Percentiles rank a stretch among this genome's conserved stretches.
These are phyloP conservation scores for Leptinotarsa rubiginosa DNA, from an alignment of 2,888 invertebrate species.

Conservation along the genomic window DNA sequence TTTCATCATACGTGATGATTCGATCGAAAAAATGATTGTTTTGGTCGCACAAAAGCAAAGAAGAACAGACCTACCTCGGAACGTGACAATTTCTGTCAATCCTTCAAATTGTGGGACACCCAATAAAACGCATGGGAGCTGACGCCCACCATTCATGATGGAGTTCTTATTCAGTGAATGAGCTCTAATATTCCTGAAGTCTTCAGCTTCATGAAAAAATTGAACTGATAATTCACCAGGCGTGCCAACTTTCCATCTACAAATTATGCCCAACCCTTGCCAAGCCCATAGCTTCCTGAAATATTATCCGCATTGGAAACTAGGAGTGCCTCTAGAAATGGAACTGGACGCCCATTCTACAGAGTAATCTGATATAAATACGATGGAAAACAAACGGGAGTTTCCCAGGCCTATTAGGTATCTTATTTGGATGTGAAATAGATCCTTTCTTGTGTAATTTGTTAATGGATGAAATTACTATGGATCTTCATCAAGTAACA, in stretches of 20 bases:
- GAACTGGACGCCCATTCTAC: neutral
- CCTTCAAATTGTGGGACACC: too few species aligned
- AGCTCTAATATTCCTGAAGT: too few species aligned
- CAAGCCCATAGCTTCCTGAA: neutral
- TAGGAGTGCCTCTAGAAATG: neutral
- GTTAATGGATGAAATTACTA: neutral
- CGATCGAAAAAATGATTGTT: too few species aligned
- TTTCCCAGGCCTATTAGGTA: neutral
- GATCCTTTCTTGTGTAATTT: neutral
- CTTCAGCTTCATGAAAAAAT: neutral
- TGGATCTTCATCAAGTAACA: too few species aligned
- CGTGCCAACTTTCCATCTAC: conserved; percentile 1
- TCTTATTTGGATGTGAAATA: neutral
- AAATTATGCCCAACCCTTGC: conserved; percentile 9
- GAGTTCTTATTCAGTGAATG: too few species aligned
- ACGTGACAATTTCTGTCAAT: too few species aligned
- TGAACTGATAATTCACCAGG: neutral
- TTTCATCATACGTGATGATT: too few species aligned
- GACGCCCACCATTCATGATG: too few species aligned
- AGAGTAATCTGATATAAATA: neutral
- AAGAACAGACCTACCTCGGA: too few species aligned
- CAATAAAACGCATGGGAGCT: too few species aligned
- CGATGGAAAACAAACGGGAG: neutral
- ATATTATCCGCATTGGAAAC: conserved; percentile 5
- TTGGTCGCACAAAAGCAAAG: too few species aligned